A percentile compares a stretch with the other conserved stretches of the same genome.
phyloP scores from a whole-genome alignment of 1,140 invertebrate genomes.

The Leptonema lineaticorne region DNA sequence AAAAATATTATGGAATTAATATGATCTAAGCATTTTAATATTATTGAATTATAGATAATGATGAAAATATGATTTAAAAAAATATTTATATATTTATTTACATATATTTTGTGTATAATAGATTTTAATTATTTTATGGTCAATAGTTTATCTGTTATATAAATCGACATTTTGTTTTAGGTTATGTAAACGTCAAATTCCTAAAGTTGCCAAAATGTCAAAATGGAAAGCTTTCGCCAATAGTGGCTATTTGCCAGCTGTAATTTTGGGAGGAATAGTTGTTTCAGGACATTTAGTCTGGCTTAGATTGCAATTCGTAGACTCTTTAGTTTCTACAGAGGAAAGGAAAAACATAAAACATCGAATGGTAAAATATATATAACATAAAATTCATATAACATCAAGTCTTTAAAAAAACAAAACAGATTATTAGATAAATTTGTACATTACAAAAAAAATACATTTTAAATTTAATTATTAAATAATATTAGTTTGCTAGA shows the following conservation, averaged over 20 bases:
- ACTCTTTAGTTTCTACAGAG: constrained; percentile 50
- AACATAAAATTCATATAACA: not conserved
- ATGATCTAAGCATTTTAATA: too few relatives aligned
- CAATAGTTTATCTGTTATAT: not conserved
- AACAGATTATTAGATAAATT: not conserved
- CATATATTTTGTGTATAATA: too few relatives aligned
- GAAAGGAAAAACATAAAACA: constrained; percentile 49
- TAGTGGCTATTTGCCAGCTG: not conserved
- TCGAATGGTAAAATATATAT: not conserved
- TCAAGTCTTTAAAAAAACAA: not conserved
- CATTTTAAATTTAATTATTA: too few relatives aligned
- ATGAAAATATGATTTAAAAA: too few relatives aligned
- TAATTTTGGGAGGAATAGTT: not conserved
- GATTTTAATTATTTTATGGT: not conserved
- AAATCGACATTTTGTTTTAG: not conserved
- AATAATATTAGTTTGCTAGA: too few relatives aligned
- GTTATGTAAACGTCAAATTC: constrained; percentile 21
- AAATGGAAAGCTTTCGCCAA: not conserved
- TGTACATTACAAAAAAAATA: too few relatives aligned
- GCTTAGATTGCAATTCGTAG: constrained; percentile 54
- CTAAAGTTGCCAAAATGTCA: not conserved
- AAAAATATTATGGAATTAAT: too few relatives aligned
- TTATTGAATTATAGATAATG: too few relatives aligned
- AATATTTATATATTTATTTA: too few relatives aligned
- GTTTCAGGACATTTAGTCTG: constrained; percentile 56